Percentiles rank a stretch among this genome's conserved stretches.
These are phyloP conservation scores for Myotis findleyi DNA, from an alignment of 2,797 vertebrate genomes.

Conservation along the genomic window DNA sequence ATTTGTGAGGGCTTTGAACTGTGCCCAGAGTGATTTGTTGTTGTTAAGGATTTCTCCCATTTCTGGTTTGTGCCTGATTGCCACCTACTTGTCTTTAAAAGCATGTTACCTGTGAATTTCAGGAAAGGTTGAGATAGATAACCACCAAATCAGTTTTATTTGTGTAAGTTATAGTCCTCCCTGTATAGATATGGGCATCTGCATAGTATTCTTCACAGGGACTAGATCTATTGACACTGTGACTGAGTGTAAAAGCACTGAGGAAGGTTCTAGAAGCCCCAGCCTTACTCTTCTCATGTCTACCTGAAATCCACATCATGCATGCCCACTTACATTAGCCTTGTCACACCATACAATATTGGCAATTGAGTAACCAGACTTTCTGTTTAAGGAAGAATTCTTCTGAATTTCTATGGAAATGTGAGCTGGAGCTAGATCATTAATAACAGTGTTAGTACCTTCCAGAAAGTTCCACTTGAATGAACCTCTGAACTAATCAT, in stretches of 20 bases:
- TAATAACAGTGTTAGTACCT: not conserved
- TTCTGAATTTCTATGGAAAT: not conserved
- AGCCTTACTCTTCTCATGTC: not conserved
- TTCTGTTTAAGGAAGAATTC: not conserved
- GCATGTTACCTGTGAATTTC: not conserved
- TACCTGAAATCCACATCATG: not conserved
- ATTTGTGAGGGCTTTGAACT: not conserved
- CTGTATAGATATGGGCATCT: not conserved
- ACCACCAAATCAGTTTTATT: not conserved
- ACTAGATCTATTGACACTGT: not conserved
- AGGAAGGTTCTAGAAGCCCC: not conserved
- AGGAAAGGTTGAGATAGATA: not conserved
- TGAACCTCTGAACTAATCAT: not conserved
- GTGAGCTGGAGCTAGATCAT: not conserved
- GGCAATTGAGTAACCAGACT: not conserved
- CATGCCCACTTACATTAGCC: fast-evolving
- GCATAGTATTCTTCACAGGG: not conserved
- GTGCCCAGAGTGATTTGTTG: not conserved
- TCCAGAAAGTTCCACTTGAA: not conserved
- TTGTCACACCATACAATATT: fast-evolving
- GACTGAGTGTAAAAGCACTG: not conserved
- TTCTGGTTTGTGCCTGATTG: not conserved
- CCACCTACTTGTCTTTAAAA: not conserved
- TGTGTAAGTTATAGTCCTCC: not conserved
- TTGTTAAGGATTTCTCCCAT: not conserved